Conservation (phyloP, 2,888 invertebrate species). For the Eumacrocentrus americanus region DNA sequence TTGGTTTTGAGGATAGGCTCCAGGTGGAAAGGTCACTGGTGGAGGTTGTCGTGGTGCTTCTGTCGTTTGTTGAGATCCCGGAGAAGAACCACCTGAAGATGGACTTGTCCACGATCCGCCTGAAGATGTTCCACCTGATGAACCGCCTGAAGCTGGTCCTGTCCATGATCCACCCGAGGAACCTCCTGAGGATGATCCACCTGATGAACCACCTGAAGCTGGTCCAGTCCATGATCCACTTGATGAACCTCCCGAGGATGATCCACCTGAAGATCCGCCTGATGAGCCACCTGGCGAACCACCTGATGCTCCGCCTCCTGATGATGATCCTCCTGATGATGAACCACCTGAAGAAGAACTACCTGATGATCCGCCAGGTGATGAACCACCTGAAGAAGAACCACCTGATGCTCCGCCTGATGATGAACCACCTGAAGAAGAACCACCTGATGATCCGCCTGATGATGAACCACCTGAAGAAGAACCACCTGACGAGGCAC, state of each 20-base stretch:
- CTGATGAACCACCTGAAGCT: no score
- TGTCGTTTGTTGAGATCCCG: slow-evolving; percentile 11
- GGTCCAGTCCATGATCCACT: no score
- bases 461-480: background rate
- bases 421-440: slow-evolving; percentile 2
- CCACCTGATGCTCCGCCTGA: slow-evolving; percentile 31
- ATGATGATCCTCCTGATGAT: slow-evolving; percentile 27
- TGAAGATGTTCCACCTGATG: no score
- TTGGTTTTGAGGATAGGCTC: slow-evolving; percentile 39
- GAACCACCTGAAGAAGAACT: slow-evolving; percentile 5
- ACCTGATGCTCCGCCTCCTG: no score
- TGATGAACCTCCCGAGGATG: background rate
- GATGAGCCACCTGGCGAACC: no score
- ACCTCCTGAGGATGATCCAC: no score
- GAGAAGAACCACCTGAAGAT: slow-evolving; percentile 1
- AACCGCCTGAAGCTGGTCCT: no score
- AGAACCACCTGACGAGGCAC: no score
- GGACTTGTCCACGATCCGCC: background rate
- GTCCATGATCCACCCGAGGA: no score
- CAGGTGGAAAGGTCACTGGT: slow-evolving; percentile 38
- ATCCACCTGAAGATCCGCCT: no score
- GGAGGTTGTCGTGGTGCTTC: slow-evolving; percentile 35
- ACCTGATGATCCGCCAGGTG: slow-evolving; percentile 29
- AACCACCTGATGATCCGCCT: slow-evolving; percentile 3
- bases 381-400: slow-evolving; percentile 37